These are phyloP conservation scores for Archivesica marissinica DNA, from an alignment of 1,140 invertebrate species.

Conservation along the genomic window DNA sequence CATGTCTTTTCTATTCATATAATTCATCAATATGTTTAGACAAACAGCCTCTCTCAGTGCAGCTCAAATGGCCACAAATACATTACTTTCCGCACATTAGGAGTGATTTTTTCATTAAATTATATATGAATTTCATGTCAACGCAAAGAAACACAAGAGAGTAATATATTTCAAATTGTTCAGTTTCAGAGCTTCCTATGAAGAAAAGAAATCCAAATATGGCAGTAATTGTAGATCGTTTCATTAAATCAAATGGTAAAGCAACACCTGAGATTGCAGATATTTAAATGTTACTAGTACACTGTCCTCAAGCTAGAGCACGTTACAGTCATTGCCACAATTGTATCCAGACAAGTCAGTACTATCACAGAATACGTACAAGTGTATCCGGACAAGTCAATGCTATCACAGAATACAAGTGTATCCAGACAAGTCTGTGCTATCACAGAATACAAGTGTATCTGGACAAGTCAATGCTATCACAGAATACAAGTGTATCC, in stretches of 20 bases:
- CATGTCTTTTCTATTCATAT: slow-evolving; percentile 31
- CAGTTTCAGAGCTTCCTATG: background rate
- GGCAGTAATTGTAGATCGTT: background rate
- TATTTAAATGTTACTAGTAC: too few relatives aligned
- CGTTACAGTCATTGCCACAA: too few relatives aligned
- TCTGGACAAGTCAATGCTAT: too few relatives aligned
- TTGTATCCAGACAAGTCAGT: too few relatives aligned
- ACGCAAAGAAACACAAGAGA: background rate
- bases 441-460: too few relatives aligned
- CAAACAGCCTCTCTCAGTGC: background rate
- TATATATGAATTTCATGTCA: slow-evolving; percentile 16
- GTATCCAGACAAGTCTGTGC: too few relatives aligned
- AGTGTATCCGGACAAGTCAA: too few relatives aligned
- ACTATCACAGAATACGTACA: too few relatives aligned
- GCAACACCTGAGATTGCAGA: too few relatives aligned
- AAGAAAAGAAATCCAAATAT: background rate
- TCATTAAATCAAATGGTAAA: background rate
- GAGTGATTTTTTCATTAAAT: background rate
- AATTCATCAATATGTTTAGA: slow-evolving; percentile 29
- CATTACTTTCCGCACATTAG: slow-evolving; percentile 7
- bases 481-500: too few relatives aligned
- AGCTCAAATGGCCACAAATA: slow-evolving; percentile 2
- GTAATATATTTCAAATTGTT: background rate
- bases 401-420: too few relatives aligned
- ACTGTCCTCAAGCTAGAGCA: too few relatives aligned